Conservation (phyloP, 2,888 invertebrate genomes). For the Cistogaster globosa region DNA sequence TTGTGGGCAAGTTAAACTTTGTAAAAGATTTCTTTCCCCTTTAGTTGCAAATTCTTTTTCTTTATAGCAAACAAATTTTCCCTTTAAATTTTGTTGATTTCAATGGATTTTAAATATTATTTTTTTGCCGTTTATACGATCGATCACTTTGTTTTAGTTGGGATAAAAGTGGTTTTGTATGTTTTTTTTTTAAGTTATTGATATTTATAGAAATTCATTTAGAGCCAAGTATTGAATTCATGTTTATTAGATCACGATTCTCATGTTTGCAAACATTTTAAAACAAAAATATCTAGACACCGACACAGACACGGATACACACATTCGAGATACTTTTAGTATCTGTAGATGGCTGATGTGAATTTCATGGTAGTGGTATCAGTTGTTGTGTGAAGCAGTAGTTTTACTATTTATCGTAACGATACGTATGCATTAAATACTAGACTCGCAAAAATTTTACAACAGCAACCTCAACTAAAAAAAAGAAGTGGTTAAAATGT, state of each 20-base stretch:
- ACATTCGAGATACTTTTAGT: slow-evolving; percentile 40
- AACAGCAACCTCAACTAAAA: slow-evolving; percentile 23
- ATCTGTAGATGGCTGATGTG: neutral
- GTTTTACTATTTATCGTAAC: slow-evolving; percentile 54
- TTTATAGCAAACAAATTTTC: slow-evolving; percentile 25
- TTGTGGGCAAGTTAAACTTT: slow-evolving; percentile 6
- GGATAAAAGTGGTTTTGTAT: neutral
- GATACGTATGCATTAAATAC: slow-evolving; percentile 55
- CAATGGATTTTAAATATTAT: neutral
- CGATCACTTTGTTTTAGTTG: slow-evolving; percentile 12
- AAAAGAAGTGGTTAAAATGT: slow-evolving; percentile 64
- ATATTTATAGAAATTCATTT: slow-evolving; percentile 41
- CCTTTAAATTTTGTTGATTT: slow-evolving; percentile 33
- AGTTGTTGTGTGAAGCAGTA: slow-evolving; percentile 38
- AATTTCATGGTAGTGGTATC: slow-evolving; percentile 15
- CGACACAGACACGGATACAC: slow-evolving; percentile 50
- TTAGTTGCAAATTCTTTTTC: slow-evolving; percentile 36
- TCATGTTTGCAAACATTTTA: slow-evolving; percentile 78
- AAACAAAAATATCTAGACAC: slow-evolving; percentile 39
- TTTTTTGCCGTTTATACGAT: slow-evolving; percentile 5
- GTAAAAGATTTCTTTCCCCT: slow-evolving; percentile 29
- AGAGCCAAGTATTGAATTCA: slow-evolving; percentile 50
- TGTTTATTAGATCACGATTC: slow-evolving; percentile 81
- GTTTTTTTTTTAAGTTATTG: slow-evolving; percentile 32
- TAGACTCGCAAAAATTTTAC: slow-evolving; percentile 50